Conservation (phyloP, 2,113 vertebrate species). For the Podarcis raffonei region DNA sequence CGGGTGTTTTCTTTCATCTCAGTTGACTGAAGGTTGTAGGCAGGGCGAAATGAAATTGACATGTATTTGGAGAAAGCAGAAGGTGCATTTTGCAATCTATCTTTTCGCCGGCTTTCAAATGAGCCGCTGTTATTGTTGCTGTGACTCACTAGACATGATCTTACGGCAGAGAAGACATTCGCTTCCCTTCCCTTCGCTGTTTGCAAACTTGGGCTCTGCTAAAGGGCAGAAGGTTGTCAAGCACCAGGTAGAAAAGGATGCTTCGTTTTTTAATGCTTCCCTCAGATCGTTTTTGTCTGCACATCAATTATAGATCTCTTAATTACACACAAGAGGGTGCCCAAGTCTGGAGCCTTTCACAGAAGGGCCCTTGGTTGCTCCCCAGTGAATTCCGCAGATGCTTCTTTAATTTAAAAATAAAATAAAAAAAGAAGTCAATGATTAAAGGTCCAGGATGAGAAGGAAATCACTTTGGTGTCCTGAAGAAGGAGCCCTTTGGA, state of each 20-base stretch:
- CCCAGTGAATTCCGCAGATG: constrained; percentile 52
- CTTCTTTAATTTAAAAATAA: constrained; percentile 60
- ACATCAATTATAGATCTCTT: constrained; percentile 59
- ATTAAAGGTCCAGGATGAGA: constrained; percentile 28
- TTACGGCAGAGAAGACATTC: neutral
- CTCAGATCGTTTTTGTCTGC: constrained; percentile 42
- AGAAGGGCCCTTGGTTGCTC: constrained; percentile 62
- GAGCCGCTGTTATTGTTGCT: accelerated
- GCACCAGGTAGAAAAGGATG: neutral
- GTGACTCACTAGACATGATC: accelerated
- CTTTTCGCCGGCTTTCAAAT: accelerated
- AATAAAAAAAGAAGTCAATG: constrained; percentile 53
- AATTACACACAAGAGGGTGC: constrained; percentile 65
- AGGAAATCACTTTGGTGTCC: constrained; percentile 45
- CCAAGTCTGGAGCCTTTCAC: constrained; percentile 36
- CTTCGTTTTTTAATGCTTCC: neutral
- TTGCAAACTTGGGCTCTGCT: neutral
- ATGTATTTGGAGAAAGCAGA: neutral
- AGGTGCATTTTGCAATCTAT: accelerated
- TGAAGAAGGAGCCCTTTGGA: constrained; percentile 24
- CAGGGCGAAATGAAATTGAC: neutral
- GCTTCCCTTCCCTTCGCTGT: accelerated
- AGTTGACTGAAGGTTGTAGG: neutral
- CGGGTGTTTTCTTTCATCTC: neutral
- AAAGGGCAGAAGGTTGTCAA: neutral